Evolutionary conservation across 2,797 vertebrate genomes (phyloP).

Genomic region (Sciaenops ocellatus): DNA sequence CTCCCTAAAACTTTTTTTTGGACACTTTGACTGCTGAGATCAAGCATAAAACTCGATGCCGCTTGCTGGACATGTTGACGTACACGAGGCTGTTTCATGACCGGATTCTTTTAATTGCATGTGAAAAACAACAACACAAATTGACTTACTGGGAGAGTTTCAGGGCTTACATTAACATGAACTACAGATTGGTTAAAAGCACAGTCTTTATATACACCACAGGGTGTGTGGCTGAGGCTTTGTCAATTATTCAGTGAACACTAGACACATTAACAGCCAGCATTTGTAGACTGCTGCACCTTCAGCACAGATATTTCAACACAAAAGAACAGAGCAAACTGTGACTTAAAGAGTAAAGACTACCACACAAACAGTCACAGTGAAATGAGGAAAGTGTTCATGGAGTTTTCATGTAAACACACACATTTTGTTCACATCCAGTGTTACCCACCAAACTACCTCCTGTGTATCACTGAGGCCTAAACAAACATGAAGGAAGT

Average conservation of each 20-base stretch:
- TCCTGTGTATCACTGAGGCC: not conserved
- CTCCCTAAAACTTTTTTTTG: slow-evolving; percentile 6
- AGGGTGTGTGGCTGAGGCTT: not conserved
- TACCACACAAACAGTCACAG: not conserved
- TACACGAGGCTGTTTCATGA: not conserved
- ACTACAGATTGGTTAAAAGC: not conserved
- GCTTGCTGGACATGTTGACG: not conserved
- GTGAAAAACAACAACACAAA: not conserved
- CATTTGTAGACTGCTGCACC: not conserved
- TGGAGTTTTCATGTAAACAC: not conserved
- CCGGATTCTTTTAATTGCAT: slow-evolving; percentile 10
- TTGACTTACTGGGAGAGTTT: not conserved
- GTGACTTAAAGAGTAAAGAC: not conserved
- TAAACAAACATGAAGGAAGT: not conserved
- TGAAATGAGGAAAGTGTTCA: not conserved
- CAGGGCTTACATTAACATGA: too few species aligned
- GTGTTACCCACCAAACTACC: not conserved
- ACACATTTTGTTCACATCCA: not conserved
- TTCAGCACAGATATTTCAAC: not conserved
- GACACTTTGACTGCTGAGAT: slow-evolving; percentile 15
- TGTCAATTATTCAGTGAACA: not conserved
- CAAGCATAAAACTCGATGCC: slow-evolving; percentile 25
- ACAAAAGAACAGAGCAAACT: not conserved
- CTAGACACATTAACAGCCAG: not conserved
- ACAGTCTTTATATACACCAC: not conserved